phyloP scores from a whole-genome alignment of 2,888 invertebrate genomes.

The Congeria kusceri region DNA sequence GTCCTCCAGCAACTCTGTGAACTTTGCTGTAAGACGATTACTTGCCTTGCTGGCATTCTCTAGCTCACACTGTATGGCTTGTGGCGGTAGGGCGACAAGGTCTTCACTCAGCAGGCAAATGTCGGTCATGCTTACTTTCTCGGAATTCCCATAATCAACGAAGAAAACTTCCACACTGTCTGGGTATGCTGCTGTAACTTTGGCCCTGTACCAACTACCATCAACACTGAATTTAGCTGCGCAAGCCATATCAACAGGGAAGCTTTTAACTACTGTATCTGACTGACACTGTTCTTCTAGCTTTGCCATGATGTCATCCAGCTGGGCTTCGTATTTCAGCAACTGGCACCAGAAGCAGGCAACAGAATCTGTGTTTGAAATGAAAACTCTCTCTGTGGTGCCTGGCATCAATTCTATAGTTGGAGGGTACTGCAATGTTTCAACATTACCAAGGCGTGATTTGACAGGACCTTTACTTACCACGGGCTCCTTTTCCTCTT shows the following conservation, averaged over 20 bases:
- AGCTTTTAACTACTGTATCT: conserved; percentile 26
- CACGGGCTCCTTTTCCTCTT: conserved; percentile 46
- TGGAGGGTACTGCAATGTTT: conserved; percentile 30
- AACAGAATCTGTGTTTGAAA: conserved; percentile 70
- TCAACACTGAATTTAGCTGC: conserved; percentile 79
- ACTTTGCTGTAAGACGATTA: conserved; percentile 55
- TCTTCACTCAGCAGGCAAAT: conserved; percentile 70
- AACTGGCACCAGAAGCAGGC: conserved; percentile 77
- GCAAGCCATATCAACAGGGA: conserved; percentile 65
- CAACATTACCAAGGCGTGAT: background rate
- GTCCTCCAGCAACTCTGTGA: conserved; percentile 56
- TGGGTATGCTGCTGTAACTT: conserved; percentile 59
- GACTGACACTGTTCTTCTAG: conserved; percentile 63
- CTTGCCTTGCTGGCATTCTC: conserved; percentile 45
- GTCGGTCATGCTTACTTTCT: conserved; percentile 62
- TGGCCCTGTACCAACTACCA: conserved; percentile 80
- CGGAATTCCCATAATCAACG: conserved; percentile 83
- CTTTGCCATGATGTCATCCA: conserved; percentile 70
- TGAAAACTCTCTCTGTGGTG: conserved; percentile 55
- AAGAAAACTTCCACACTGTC: conserved; percentile 76
- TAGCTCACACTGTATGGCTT: conserved; percentile 76
- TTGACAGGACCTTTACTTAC: background rate
- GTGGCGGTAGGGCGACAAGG: conserved; percentile 69
- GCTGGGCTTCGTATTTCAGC: conserved; percentile 38
- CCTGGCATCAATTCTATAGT: conserved; percentile 34